Evolutionary conservation across 1,140 invertebrate genomes (phyloP).

Genomic region (Drosophila tristis): DNA sequence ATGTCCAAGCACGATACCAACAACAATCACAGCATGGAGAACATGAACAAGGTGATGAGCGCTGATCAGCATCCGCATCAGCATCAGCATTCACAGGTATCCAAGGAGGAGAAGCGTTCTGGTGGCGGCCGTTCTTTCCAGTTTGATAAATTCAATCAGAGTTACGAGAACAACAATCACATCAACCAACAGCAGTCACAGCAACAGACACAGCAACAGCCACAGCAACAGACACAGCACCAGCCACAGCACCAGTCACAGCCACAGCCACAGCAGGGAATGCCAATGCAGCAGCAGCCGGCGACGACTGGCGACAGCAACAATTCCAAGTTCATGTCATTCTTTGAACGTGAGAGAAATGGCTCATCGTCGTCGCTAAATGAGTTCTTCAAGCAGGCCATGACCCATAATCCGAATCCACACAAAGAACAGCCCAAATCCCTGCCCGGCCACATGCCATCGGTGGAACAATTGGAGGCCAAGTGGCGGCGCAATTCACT

Average conservation of each 20-base stretch:
- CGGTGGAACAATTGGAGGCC: constrained; percentile 77
- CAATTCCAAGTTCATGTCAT: constrained; percentile 78
- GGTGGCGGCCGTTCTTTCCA: constrained; percentile 27
- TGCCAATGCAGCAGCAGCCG: constrained; percentile 14
- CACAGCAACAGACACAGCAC: constrained; percentile 14
- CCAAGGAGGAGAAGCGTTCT: constrained; percentile 54
- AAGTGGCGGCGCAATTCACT: constrained; percentile 81
- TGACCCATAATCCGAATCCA: constrained; percentile 35
- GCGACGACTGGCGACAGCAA: constrained; percentile 27
- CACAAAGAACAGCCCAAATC: constrained; percentile 61
- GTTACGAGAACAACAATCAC: constrained; percentile 37
- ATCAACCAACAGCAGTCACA: constrained; percentile 22
- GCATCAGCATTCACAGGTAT: no score
- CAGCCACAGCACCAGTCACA: constrained; percentile 20
- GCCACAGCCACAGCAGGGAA: neutral
- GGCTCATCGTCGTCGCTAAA: constrained; percentile 72
- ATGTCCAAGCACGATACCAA: constrained; percentile 59
- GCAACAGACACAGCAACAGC: constrained; percentile 22
- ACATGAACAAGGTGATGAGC: constrained; percentile 54
- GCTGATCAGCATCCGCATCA: constrained; percentile 16
- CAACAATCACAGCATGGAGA: constrained; percentile 59
- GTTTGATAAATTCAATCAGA: constrained; percentile 49
- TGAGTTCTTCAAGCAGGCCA: constrained; percentile 80
- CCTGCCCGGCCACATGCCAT: constrained; percentile 62
- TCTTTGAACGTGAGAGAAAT: constrained; percentile 66